Evolutionary conservation across 2,888 invertebrate species (phyloP).

Genomic region (Drosophila anomelani): DNA sequence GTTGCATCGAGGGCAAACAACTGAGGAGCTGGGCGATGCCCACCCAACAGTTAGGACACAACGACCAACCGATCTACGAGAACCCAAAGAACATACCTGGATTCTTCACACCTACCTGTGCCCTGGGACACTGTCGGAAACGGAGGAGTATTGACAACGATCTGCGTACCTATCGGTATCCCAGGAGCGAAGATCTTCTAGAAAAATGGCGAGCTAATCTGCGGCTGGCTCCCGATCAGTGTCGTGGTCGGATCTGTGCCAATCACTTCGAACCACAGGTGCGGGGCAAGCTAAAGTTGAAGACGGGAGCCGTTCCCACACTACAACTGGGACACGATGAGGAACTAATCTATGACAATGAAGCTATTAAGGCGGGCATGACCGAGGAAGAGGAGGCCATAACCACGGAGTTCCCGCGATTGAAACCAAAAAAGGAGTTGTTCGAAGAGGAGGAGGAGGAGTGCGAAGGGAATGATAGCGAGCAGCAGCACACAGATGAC

Average conservation of each 20-base stretch:
- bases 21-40: slow-evolving; percentile 78
- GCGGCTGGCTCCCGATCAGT: slow-evolving; percentile 63
- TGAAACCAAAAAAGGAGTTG: slow-evolving; percentile 26
- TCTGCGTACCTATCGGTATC: slow-evolving; percentile 78
- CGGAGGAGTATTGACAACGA: slow-evolving; percentile 68
- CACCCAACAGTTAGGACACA: slow-evolving; percentile 72
- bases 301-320: slow-evolving; percentile 79
- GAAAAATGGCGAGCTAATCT: slow-evolving; percentile 79
- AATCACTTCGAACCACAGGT: slow-evolving; percentile 77
- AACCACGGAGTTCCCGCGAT: slow-evolving; percentile 9
- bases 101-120: slow-evolving; percentile 72
- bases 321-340: slow-evolving; percentile 76
- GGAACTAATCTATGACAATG: slow-evolving; percentile 66
- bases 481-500: slow-evolving; percentile 21
- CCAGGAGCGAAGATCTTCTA: slow-evolving; percentile 63
- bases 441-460: slow-evolving; percentile 53
- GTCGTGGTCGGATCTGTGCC: slow-evolving; percentile 74
- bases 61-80: slow-evolving; percentile 71
- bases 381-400: slow-evolving; percentile 33
- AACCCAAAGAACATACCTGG: slow-evolving; percentile 79
- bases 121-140: slow-evolving; percentile 72
- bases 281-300: slow-evolving; percentile 73
- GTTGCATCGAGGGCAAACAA: slow-evolving; percentile 78
- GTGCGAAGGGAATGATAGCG: slow-evolving; percentile 1
- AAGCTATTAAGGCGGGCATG: slow-evolving; percentile 55